Evolutionary conservation across 1,140 invertebrate species (phyloP).

Genomic region (Glossosoma conforme): DNA sequence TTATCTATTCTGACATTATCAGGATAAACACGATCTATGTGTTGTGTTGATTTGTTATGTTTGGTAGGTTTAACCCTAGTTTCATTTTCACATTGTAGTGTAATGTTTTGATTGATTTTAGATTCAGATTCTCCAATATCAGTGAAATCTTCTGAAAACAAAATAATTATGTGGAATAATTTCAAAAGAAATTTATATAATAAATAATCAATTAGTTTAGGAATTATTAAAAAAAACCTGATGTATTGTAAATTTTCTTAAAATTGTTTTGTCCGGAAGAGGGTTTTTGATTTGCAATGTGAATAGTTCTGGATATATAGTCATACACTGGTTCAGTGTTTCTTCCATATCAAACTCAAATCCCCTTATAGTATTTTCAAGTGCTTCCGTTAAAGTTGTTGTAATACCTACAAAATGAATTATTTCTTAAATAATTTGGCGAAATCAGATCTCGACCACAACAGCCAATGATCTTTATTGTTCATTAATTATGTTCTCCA

Average conservation of each 20-base stretch:
- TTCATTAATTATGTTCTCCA: too few species aligned
- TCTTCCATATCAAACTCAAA: conserved; percentile 22
- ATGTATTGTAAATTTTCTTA: conserved; percentile 24
- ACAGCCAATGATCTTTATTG: too few species aligned
- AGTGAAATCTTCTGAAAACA: conserved; percentile 26
- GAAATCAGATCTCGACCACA: too few species aligned
- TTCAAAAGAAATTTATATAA: conserved; percentile 1
- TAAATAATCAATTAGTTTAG: conserved; percentile 5
- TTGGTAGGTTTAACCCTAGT: too few species aligned
- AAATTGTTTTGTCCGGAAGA: conserved; percentile 9
- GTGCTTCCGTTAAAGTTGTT: conserved; percentile 21
- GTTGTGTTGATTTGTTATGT: too few species aligned
- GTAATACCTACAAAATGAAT: conserved; percentile 27
- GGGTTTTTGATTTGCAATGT: conserved; percentile 18
- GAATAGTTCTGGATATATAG: conserved; percentile 28
- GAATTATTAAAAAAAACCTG: conserved; percentile 18
- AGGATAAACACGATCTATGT: too few species aligned
- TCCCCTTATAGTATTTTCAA: conserved; percentile 24
- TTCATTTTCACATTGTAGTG: too few species aligned
- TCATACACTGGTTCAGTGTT: conserved; percentile 26
- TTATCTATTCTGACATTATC: too few species aligned
- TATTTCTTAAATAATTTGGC: too few species aligned
- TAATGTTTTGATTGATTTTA: conserved; percentile 13
- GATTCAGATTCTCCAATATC: conserved; percentile 16
- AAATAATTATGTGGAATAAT: conserved; percentile 8